Evolutionary conservation across 2,888 invertebrate species (phyloP).

Genomic region (Quadriops clusia): DNA sequence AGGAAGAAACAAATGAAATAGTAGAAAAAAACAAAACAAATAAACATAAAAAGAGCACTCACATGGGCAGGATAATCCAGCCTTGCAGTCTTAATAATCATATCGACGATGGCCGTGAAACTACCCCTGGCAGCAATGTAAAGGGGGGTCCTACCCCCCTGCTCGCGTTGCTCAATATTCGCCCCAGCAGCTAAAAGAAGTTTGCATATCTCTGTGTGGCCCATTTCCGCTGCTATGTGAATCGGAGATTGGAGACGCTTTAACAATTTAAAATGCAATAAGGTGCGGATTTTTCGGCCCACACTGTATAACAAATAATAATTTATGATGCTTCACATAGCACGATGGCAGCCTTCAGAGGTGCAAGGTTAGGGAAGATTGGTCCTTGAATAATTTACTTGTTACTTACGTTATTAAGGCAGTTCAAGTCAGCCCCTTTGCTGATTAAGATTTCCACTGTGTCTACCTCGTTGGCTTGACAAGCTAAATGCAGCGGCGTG

Average conservation of each 20-base stretch:
- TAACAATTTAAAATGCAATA: no score
- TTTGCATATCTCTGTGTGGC: conserved; percentile 52
- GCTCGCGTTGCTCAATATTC: conserved; percentile 51
- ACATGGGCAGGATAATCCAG: conserved; percentile 53
- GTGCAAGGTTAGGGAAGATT: no score
- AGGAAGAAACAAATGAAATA: no score
- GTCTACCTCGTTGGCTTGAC: conserved; percentile 57
- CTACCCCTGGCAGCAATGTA: conserved; percentile 70
- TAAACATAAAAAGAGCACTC: no score
- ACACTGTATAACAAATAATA: no score
- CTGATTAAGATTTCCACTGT: conserved; percentile 56
- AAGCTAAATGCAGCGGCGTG: conserved; percentile 64
- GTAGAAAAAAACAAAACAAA: no score
- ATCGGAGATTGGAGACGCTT: conserved; percentile 66
- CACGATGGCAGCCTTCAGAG: no score
- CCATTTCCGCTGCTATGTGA: conserved; percentile 65
- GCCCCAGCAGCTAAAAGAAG: conserved; percentile 51
- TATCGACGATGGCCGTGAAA: conserved; percentile 71
- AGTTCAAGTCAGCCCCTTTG: conserved; percentile 59
- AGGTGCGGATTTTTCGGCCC: no score
- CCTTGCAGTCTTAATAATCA: conserved; percentile 65
- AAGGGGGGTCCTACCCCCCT: conserved; percentile 57
- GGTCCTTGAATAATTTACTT: no score
- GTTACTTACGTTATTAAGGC: conserved; percentile 55
- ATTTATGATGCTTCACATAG: no score